A percentile compares a stretch with the other conserved stretches of the same genome.
phyloP scores from a whole-genome alignment of 2,113 vertebrate genomes.

The Misgurnus mizolepis region DNA sequence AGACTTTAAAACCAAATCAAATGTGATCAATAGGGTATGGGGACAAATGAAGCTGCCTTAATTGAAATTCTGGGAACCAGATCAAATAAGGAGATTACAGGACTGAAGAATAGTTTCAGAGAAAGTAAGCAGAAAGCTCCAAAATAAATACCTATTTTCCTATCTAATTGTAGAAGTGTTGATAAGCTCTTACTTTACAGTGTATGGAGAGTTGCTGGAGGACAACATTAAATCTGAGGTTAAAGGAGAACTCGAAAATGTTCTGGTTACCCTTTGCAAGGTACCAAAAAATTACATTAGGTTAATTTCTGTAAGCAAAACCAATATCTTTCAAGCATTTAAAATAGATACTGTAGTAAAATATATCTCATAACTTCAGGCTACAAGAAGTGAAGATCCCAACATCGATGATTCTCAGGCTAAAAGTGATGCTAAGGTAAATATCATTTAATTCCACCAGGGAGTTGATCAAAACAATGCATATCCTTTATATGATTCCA shows the following conservation, averaged over 20 bases:
- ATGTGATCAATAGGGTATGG: constrained; percentile 75
- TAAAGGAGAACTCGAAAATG: constrained; percentile 19
- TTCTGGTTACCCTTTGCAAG: constrained; percentile 52
- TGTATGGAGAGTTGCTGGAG: constrained; percentile 43
- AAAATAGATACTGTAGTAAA: background rate
- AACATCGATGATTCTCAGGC: constrained; percentile 38
- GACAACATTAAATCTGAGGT: constrained; percentile 42
- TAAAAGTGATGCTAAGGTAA: constrained; percentile 55
- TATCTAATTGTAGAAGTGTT: background rate
- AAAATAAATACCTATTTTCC: background rate
- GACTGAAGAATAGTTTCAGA: constrained; percentile 77
- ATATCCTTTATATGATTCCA: no score
- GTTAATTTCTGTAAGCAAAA: background rate
- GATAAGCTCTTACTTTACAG: constrained; percentile 7
- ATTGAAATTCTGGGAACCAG: constrained; percentile 88
- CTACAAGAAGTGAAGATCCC: constrained; percentile 38
- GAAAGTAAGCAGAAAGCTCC: constrained; percentile 66
- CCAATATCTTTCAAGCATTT: background rate
- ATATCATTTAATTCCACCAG: background rate
- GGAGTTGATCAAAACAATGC: no score
- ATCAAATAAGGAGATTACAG: constrained; percentile 78
- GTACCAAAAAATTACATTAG: constrained; percentile 4
- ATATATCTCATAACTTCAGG: constrained; percentile 29
- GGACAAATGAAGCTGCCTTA: constrained; percentile 84
- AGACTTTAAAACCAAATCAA: background rate